Evolutionary conservation across 2,888 invertebrate species (phyloP), one percentile per base, ranked within the genome.

Genomic region (Caenorhabditis sp.): DNA sequence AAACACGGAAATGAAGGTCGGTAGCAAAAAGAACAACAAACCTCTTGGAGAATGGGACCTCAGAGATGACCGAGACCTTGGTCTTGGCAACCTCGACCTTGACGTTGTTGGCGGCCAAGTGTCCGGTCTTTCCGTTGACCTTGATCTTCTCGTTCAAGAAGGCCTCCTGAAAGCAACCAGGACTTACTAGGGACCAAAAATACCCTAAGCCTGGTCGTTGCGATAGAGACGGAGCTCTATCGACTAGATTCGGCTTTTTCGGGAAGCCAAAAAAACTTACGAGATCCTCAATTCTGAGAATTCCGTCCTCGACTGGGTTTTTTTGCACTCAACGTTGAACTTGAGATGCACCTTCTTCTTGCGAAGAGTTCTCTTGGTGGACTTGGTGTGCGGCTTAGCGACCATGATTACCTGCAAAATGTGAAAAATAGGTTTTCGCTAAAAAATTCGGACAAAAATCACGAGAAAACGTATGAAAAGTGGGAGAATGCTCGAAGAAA

Each of bases 281-380:
- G 90, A 99, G 99, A 91, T 95, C 96, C 27, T 93, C 93, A 77
- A 95, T 95, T 92, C 98, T 97, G 92, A 99, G 93, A 90, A 99
- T 97, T 90, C 95, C 96, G 91, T 99, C 99, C 90, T 99, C 99
- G 32, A 96, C 97, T 63, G 99, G 99, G 91, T 97, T 96, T 83
- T n/a, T n/a, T 96, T 96, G 92, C 98, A 99, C 91, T 99, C 99
- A 89, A 99, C 94, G 82, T 93, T 93, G 91, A 96, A 99, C 89
- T 94, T 95, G 62, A 95, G 91, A 56, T 93, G 93, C 61, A 94
- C 94, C 92, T 95, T 95, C 93, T 96, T 96, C 92, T 96, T 97
- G 90, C 94, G 94, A 43, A 89, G 89, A 50, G 71, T 82, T 81
- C 81, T 82, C 78, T 74, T 81, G 52, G 68, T 61, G 43, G 70